Evolutionary conservation across 2,888 invertebrate species (phyloP), one percentile per base, ranked within the genome.

Genomic region (Ctenicera cuprea): DNA sequence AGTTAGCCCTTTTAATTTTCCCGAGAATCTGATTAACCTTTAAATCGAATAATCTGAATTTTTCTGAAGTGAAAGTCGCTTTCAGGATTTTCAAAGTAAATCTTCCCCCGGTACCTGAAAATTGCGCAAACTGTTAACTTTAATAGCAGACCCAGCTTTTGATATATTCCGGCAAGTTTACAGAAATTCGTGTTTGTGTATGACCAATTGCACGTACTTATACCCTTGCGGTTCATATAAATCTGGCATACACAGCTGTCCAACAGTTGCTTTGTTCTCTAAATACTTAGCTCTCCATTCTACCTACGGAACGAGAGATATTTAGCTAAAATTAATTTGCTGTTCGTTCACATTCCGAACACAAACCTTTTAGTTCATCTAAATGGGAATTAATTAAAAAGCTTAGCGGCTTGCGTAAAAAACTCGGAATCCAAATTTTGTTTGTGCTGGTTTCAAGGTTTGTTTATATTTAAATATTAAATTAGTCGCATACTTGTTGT

Each of bases 231-330:
- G 70, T 64, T 71, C 41, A 30, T 62, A 64, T 71, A 71, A 71
- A 71, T 71, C 70, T 71, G 54, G 63, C 52, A 33, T 41, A 33
- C 70, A 57, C 70, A 71, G 70, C 63, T 71, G 70, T 63, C 64
- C 64, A 57, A 52, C 50, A 38, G 30, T 43, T 71, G 52, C 64
- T 71, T 54, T 71, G 54, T 71, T 63, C 61, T 50, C 69, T 45
- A 50, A 69, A 61, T 52, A 62, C 50, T 66, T 38, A 54, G 18
- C 50, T 37, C 48, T 67, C 48, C 48, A 14, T 48, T 50, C 52
- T 38, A 64, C 52, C 38, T 52, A 8, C 20, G 18, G 38, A 22
- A 18, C 63, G 22, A n/a, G 52, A 33, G 45, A 54, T 63, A 48
- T 64, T 63, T 64, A 71, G 41, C 52, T 57, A 22, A 52, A 52